Conservation (phyloP, 2,797 vertebrate genomes). For the Onychomys leucogaster region DNA sequence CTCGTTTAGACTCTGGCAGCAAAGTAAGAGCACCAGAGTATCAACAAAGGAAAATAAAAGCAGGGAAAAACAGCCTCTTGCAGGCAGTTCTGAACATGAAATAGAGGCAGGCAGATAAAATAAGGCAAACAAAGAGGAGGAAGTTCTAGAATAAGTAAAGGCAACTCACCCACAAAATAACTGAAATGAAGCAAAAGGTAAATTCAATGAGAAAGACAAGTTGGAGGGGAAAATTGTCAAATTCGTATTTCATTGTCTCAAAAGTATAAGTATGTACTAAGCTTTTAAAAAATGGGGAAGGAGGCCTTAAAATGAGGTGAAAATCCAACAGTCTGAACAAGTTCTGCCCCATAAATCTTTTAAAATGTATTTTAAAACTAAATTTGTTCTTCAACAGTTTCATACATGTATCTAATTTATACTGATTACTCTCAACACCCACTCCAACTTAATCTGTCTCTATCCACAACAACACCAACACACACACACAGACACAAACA, state of each 20-base stretch:
- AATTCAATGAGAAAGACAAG: background rate
- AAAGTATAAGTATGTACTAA: background rate
- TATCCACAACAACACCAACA: background rate
- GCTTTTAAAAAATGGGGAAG: background rate
- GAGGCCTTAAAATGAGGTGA: fast-evolving
- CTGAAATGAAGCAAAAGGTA: slow-evolving; percentile 3
- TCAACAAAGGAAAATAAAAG: slow-evolving; percentile 68
- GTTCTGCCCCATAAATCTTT: background rate
- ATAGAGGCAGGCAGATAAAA: slow-evolving; percentile 4
- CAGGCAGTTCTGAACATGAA: slow-evolving; percentile 62
- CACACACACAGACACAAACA: background rate
- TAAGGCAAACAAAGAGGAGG: slow-evolving; percentile 22
- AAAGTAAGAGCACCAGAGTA: slow-evolving; percentile 67
- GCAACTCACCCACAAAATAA: background rate
- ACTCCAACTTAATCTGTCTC: background rate
- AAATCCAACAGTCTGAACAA: background rate
- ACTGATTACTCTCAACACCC: background rate
- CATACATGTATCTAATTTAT: background rate
- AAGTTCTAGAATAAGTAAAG: slow-evolving; percentile 39
- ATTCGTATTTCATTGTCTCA: slow-evolving; percentile 9
- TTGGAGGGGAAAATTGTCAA: background rate
- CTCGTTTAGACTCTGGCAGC: slow-evolving; percentile 73
- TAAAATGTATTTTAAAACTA: background rate
- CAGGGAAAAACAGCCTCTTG: background rate
- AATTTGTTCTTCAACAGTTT: background rate